A percentile compares a stretch with the other conserved stretches of the same genome.
Conservation (phyloP, 2,888 invertebrate species). For the Carabus problematicus region DNA sequence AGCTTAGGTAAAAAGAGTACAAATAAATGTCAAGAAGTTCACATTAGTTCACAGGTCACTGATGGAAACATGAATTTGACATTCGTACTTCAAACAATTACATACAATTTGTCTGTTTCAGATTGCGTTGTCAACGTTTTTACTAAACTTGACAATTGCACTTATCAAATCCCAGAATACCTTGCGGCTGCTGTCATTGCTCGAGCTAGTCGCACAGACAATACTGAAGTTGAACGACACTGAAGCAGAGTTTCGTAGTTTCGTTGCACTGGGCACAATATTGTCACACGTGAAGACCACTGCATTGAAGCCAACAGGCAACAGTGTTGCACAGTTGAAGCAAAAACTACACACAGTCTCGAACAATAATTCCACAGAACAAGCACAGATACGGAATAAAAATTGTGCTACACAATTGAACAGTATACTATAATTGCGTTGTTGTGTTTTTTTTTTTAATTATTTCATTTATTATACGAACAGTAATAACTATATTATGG, state of each 20-base stretch:
- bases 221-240: constrained; percentile 67
- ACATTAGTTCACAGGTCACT: too few species aligned
- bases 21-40: too few species aligned
- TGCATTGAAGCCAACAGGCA: neutral
- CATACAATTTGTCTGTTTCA: constrained; percentile 59
- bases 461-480: neutral
- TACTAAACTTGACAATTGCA: constrained; percentile 76
- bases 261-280: constrained; percentile 81
- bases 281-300: constrained; percentile 50
- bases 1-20: too few species aligned
- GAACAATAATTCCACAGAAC: constrained; percentile 5
- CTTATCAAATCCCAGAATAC: constrained; percentile 65
- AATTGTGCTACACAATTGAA: constrained; percentile 33
- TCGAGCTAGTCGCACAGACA: constrained; percentile 64
- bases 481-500: neutral
- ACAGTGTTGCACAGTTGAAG: constrained; percentile 1
- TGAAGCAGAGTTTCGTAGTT: constrained; percentile 77
- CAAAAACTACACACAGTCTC: constrained; percentile 16
- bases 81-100: neutral
- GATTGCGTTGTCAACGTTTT: constrained; percentile 76
- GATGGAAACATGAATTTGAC: too few species aligned
- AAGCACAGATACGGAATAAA: constrained; percentile 23
- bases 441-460: too few species aligned
- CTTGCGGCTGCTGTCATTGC: constrained; percentile 59
- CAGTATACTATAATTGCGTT: constrained; percentile 30